Percentiles rank a stretch among this genome's conserved stretches.
phyloP scores from a whole-genome alignment of 2,113 vertebrate genomes.

The Orthonyx spaldingii region DNA sequence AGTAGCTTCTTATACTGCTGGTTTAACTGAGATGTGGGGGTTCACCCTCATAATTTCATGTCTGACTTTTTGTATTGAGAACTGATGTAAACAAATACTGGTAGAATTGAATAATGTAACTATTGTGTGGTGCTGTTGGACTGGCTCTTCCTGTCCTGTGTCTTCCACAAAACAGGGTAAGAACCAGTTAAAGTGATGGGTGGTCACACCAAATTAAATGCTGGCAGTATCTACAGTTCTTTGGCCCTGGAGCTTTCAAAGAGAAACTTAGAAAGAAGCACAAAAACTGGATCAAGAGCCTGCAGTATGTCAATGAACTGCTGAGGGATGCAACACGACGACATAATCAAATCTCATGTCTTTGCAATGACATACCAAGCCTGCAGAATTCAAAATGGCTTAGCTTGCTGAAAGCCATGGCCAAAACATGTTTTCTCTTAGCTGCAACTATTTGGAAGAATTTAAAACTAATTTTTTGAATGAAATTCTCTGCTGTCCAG shows the following conservation, averaged over 20 bases:
- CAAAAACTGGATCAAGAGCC: constrained; percentile 41
- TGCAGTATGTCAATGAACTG: constrained; percentile 62
- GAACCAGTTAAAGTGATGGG: constrained; percentile 11
- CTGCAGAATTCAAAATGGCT: constrained; percentile 29
- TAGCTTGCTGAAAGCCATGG: constrained; percentile 42
- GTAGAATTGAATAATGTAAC: not conserved
- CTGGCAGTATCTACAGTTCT: not conserved
- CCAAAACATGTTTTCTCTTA: constrained; percentile 62
- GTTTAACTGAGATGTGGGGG: not conserved
- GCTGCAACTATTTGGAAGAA: constrained; percentile 30
- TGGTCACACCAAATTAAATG: not conserved
- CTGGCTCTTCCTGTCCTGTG: not conserved
- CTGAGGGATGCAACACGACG: constrained; percentile 53
- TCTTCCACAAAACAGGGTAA: not conserved
- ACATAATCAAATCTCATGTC: constrained; percentile 55
- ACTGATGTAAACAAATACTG: not conserved
- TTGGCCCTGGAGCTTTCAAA: constrained; percentile 34
- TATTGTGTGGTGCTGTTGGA: not conserved
- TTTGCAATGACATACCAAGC: constrained; percentile 61
- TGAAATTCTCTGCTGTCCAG: constrained; percentile 18
- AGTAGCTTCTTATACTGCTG: not conserved
- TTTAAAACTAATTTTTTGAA: constrained; percentile 18
- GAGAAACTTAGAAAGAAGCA: constrained; percentile 9
- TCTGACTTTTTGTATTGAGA: not conserved
- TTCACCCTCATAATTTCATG: not conserved